Percentiles rank a stretch among this genome's conserved stretches.
Conservation (phyloP, 2,888 invertebrate species). For the Serrognathus titanus region DNA sequence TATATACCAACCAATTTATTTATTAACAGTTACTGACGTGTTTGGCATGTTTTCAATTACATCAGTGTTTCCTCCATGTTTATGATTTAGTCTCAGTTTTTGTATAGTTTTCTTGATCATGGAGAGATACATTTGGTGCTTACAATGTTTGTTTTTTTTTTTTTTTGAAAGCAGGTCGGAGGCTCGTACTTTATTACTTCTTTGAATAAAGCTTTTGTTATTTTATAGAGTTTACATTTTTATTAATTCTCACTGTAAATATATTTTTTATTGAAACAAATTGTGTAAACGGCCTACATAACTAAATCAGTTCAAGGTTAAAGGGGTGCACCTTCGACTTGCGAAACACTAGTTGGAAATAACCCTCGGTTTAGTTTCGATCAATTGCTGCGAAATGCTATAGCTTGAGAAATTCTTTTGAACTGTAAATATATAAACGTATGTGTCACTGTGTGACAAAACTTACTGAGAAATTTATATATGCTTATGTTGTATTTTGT, state of each 20-base stretch:
- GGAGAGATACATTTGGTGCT: no score
- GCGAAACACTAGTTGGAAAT: neutral
- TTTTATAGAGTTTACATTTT: neutral
- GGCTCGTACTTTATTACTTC: no score
- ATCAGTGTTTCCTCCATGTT: neutral
- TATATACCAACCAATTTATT: conserved; percentile 8
- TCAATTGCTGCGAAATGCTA: conserved; percentile 2
- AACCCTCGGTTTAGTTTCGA: neutral
- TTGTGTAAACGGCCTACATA: neutral
- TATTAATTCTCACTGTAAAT: conserved; percentile 1
- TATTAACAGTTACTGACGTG: conserved; percentile 3
- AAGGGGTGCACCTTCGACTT: neutral
- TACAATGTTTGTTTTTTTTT: no score
- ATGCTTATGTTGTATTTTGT: conserved; percentile 27
- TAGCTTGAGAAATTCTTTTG: conserved; percentile 16
- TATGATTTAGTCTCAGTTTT: neutral
- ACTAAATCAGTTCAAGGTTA: neutral
- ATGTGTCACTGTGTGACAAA: conserved; percentile 24
- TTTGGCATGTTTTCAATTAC: neutral
- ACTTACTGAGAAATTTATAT: conserved; percentile 16
- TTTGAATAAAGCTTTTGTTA: no score
- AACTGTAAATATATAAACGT: conserved; percentile 21
- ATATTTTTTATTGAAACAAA: conserved; percentile 1
- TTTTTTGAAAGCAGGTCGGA: no score
- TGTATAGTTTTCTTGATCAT: neutral